Base-by-base conservation (phyloP, 2,113 vertebrate genomes). In the Apeltes quadracus region DNA sequence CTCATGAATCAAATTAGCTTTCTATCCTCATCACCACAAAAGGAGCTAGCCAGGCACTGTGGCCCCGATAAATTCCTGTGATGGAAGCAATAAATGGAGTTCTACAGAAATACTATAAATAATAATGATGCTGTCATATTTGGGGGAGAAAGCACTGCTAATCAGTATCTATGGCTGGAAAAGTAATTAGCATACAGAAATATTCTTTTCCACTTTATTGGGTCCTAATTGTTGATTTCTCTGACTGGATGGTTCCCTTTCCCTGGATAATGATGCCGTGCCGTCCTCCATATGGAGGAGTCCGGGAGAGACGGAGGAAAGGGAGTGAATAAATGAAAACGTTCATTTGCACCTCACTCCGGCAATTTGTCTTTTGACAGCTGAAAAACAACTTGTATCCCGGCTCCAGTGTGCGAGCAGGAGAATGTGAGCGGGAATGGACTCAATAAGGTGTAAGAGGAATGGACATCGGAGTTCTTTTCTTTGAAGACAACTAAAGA, bases 1-100 rank as follows among this genome's bases (percentile, higher is more conserved):
- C 83, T 91, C 88, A 89, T 90, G 91, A 91, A 91, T 92, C 87
- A 93, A 93, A 93, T 93, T 88, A 90, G 78, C 87, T 85, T 83
- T 87, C 84, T 72, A 75, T 70, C 73, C 72, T 77, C 58, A 4
- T 34, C 79, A 58, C 53, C 73, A 80, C 75, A 61, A 65, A 76
- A 58, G 51, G 41, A 6, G 1, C 50, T 8, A 1, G 48, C 46
- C 65, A 48, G 1, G 3, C 55, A 67, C 64, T 75, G 53, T 53
- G 62, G 44, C 57, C 59, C 62, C 44, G 43, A 72, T 81, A 91
- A 89, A 85, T 59, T 50, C 54, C 63, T 46, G 54, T 53, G 64
- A 71, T 41, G 39, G 72, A 87, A 72, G 61, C 68, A 89, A 89
- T 89, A 85, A 85, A 84, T 81, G 32, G 51, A 65, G 9, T 57